phyloP scores from a whole-genome alignment of 2,888 invertebrate species.

The Cryptocephalus primarius region DNA sequence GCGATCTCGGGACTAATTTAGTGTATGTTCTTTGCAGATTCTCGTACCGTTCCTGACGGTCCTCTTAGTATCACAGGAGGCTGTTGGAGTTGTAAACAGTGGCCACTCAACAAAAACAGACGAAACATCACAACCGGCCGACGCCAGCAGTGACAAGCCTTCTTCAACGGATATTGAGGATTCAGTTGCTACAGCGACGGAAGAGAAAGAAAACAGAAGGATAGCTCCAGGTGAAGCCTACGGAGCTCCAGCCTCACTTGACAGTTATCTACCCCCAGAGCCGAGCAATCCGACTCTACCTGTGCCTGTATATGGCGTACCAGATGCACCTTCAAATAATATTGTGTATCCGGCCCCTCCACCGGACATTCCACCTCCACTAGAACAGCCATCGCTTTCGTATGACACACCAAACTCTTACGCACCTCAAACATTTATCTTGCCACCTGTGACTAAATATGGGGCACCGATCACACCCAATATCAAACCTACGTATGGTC shows the following conservation, averaged over 20 bases:
- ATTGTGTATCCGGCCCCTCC: constrained; percentile 39
- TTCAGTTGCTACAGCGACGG: constrained; percentile 25
- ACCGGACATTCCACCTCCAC: constrained; percentile 37
- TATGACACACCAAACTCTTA: constrained; percentile 22
- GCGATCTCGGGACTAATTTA: too few species aligned
- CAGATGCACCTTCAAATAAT: constrained; percentile 38
- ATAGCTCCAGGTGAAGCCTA: constrained; percentile 38
- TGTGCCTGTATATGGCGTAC: constrained; percentile 49
- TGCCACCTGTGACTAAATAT: constrained; percentile 13
- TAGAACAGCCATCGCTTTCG: constrained; percentile 13
- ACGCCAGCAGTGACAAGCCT: constrained; percentile 8
- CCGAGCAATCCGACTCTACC: constrained; percentile 41
- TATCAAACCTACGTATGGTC: constrained; percentile 37
- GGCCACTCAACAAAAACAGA: constrained; percentile 14
- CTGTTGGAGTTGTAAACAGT: constrained; percentile 33
- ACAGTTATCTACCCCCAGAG: constrained; percentile 28
- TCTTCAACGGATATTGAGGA: constrained; percentile 16
- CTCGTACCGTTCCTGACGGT: constrained; percentile 27
- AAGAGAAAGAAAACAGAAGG: constrained; percentile 28
- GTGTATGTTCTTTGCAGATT: constrained; percentile 18
- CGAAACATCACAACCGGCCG: not conserved
- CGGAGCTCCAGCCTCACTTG: constrained; percentile 44
- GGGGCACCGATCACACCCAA: constrained; percentile 20
- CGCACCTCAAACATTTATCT: too few species aligned
- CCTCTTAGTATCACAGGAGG: constrained; percentile 26